phyloP scores from a whole-genome alignment of 2,113 vertebrate species.

The Halcyon malimbica region DNA sequence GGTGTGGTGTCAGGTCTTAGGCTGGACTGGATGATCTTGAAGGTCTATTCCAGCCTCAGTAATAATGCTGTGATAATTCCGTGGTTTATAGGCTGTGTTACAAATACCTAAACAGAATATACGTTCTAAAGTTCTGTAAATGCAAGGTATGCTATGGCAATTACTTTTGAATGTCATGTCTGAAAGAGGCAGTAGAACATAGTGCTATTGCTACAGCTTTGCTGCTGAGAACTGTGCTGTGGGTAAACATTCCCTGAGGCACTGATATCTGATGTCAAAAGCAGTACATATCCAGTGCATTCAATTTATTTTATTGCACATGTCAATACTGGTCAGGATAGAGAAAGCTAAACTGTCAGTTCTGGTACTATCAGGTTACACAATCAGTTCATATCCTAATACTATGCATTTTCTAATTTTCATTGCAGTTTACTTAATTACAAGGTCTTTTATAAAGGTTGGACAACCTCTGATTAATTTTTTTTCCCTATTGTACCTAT shows the following conservation, averaged over 20 bases:
- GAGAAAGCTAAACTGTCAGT: neutral
- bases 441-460: neutral
- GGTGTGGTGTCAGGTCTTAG: no score
- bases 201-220: neutral
- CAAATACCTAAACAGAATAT: neutral
- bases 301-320: constrained; percentile 40
- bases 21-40: no score
- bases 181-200: neutral
- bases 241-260: neutral
- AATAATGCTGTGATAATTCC: no score
- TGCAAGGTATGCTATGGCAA: neutral
- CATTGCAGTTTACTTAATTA: neutral
- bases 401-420: neutral
- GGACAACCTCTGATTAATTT: neutral
- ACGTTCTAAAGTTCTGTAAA: neutral
- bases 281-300: neutral
- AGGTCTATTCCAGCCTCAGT: no score
- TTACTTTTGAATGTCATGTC: neutral
- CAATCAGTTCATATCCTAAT: neutral
- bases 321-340: neutral
- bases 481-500: neutral
- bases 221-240: neutral
- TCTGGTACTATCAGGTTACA: neutral
- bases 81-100: neutral
- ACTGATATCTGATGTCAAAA: constrained; percentile 15